Base-by-base conservation (phyloP, 2,113 vertebrate genomes). In the Petrocephalus zakoni region DNA sequence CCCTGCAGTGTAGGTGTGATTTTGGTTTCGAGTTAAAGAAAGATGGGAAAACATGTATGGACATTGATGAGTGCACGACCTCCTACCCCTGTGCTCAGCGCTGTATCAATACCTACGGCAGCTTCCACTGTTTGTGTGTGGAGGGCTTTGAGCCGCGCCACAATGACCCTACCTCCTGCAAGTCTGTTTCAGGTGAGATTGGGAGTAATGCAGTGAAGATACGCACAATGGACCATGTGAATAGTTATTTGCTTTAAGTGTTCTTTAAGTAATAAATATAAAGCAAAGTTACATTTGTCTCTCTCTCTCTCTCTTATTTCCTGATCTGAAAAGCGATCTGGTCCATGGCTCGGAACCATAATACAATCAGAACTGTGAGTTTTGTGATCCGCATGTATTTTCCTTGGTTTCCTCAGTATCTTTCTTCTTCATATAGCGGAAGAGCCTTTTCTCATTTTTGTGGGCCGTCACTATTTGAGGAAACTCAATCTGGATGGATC, bases 391-490 rank as follows among this genome's bases (percentile, higher is more conserved):
- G 61, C 25, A 81, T 56, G 75, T 46, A 29, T 10, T 68, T 81
- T 22, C 17, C 5, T 46, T 46, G 37, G 7, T 42, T 81, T 81
- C 17, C 13, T 9, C 51, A n/a, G 53, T 8, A 7, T 86, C 13
- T 55, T 75, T 37, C 90, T 88, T 89, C 61, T 51, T 0, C 58
- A 55, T 90, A 34, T 46, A 99, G 98, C 97, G 0, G 97, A 97
- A 89, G 97, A 99, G 87, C 97, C 98, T 0, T 98, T 97, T 94
- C 95, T 99, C 92, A 99, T 99, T 90, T 99, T 99, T 0, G 98
- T 98, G 83, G 99, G 99, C 93, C 97, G 97, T 0, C 99, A 99
- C 93, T 99, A 99, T 92, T 95, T 99, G 89, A 95, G 98, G 90
- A 99, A 97, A 90, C 96, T 99, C 90, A 98, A 98, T 93, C 93